A percentile compares a stretch with the other conserved stretches of the same genome.
Conservation (phyloP, 2,113 vertebrate species). For the Hystrix brachyura region DNA sequence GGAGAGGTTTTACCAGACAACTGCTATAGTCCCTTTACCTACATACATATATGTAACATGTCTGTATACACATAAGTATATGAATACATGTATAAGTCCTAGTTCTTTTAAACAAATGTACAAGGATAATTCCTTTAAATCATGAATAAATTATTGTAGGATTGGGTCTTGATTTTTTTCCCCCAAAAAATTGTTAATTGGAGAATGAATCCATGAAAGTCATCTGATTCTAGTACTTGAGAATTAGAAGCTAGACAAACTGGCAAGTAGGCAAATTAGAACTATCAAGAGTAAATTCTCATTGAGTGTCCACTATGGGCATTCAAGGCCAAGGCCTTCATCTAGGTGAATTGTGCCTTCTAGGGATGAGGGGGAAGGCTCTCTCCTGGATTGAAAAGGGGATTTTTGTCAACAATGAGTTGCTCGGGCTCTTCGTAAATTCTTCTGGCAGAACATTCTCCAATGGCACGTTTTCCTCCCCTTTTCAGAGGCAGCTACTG, state of each 20-base stretch:
- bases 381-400: not conserved
- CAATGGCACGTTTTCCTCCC: not conserved
- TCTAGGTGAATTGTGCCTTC: not conserved
- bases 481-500: accelerated
- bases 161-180: not conserved
- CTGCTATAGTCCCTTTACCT: not conserved
- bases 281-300: not conserved
- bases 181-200: not conserved
- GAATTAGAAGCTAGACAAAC: not conserved
- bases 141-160: not conserved
- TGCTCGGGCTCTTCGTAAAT: not conserved
- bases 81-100: not conserved
- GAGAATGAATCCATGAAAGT: not conserved
- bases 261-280: not conserved
- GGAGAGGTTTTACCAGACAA: not conserved
- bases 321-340: not conserved
- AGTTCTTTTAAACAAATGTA: not conserved
- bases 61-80: not conserved
- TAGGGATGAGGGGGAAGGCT: not conserved
- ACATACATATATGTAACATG: not conserved
- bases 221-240: not conserved
- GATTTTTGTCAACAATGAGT: not conserved
- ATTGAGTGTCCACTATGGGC: not conserved
- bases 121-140: not conserved
- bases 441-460: not conserved